Conservation (phyloP, 2,113 vertebrate species). For the Vulpes vulpes region DNA sequence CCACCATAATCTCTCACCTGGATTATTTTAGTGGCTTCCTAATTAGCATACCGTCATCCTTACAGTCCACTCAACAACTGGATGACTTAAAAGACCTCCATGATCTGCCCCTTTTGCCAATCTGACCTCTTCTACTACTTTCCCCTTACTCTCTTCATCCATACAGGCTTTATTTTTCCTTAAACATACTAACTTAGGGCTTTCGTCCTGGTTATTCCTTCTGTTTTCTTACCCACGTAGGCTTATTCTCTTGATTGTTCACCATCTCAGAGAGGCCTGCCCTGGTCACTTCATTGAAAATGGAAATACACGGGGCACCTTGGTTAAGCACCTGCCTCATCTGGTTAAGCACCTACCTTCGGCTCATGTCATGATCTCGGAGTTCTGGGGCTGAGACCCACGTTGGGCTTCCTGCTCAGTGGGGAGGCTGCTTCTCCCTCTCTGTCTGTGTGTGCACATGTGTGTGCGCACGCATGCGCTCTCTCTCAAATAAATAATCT, state of each 20-base stretch:
- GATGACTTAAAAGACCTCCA: background rate
- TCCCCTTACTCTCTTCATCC: background rate
- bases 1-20: background rate
- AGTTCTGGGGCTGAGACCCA: background rate
- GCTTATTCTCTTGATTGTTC: background rate
- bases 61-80: background rate
- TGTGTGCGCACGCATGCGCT: no score
- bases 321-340: background rate
- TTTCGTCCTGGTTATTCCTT: background rate
- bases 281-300: background rate
- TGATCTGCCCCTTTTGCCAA: background rate
- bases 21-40: background rate
- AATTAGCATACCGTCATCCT: background rate
- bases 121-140: background rate
- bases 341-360: background rate
- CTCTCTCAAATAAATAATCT: background rate
- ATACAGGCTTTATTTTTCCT: background rate
- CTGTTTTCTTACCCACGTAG: background rate
- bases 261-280: background rate
- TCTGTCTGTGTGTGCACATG: background rate
- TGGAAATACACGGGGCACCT: background rate
- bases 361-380: background rate
- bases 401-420: accelerated
- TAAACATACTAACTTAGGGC: background rate
- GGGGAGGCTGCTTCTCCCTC: background rate